Evolutionary conservation across 2,797 vertebrate genomes (phyloP).

Genomic region (Antrozous pallidus): DNA sequence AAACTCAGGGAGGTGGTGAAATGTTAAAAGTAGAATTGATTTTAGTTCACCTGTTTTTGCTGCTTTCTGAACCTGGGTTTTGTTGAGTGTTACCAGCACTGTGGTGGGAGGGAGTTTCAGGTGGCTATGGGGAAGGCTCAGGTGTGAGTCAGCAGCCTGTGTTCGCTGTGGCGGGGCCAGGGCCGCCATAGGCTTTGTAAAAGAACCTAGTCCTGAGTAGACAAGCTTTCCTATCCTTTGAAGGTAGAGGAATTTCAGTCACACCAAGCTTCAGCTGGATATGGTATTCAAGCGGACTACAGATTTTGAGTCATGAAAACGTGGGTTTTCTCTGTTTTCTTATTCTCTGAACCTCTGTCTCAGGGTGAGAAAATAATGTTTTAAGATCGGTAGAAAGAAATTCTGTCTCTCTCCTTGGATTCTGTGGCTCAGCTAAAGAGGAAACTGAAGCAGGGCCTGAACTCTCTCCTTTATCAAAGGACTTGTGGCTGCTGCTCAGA

Average conservation of each 20-base stretch:
- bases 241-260: neutral
- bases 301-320: neutral
- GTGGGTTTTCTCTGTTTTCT: neutral
- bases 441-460: neutral
- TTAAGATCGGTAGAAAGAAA: conserved; percentile 11
- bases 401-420: neutral
- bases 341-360: neutral
- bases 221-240: neutral
- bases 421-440: neutral
- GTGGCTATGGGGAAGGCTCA: neutral
- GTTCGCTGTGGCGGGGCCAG: neutral
- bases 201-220: neutral
- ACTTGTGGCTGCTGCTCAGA: neutral
- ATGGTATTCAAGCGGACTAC: neutral
- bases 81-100: neutral
- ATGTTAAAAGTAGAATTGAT: neutral
- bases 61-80: neutral
- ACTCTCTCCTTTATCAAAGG: neutral
- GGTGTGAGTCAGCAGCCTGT: neutral
- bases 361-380: neutral
- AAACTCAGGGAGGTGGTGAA: neutral
- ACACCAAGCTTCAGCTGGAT: neutral
- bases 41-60: neutral
- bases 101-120: neutral
- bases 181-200: neutral